These are phyloP conservation scores for Paratilapia polleni DNA, from an alignment of 2,113 vertebrate species.

Conservation along the genomic window DNA sequence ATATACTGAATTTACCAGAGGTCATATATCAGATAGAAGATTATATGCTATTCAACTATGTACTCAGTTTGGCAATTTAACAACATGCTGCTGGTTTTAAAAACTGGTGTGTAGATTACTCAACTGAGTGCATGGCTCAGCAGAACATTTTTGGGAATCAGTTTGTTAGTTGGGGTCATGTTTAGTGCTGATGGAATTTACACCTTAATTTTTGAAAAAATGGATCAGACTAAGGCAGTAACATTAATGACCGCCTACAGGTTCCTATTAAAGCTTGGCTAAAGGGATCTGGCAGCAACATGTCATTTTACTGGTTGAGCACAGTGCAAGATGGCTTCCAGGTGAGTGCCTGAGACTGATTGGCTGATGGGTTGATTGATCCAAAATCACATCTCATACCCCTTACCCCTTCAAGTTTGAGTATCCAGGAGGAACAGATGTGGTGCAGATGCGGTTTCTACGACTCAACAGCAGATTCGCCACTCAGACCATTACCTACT, in stretches of 20 bases:
- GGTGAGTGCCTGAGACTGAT: conserved; percentile 63
- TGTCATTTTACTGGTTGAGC: conserved; percentile 85
- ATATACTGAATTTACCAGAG: too few relatives aligned
- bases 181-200: too few relatives aligned
- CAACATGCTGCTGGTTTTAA: too few relatives aligned
- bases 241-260: conserved; percentile 52
- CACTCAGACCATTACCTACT: conserved; percentile 81
- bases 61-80: too few relatives aligned
- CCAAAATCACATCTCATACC: not conserved
- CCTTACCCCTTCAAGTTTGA: conserved; percentile 74
- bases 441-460: conserved; percentile 87
- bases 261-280: conserved; percentile 84
- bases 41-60: too few relatives aligned
- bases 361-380: not conserved
- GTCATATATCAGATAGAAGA: too few relatives aligned
- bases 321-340: conserved; percentile 77
- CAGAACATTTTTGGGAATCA: too few relatives aligned
- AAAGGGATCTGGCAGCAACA: conserved; percentile 61
- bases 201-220: too few relatives aligned
- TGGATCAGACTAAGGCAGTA: too few relatives aligned
- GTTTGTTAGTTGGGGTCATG: too few relatives aligned
- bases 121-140: too few relatives aligned
- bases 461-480: conserved; percentile 81
- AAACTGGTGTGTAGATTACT: too few relatives aligned
- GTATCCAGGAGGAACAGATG: conserved; percentile 74